A percentile compares a stretch with the other conserved stretches of the same genome.
Evolutionary conservation across 2,888 invertebrate species (phyloP).

Genomic region (Micropterix aruncella): DNA sequence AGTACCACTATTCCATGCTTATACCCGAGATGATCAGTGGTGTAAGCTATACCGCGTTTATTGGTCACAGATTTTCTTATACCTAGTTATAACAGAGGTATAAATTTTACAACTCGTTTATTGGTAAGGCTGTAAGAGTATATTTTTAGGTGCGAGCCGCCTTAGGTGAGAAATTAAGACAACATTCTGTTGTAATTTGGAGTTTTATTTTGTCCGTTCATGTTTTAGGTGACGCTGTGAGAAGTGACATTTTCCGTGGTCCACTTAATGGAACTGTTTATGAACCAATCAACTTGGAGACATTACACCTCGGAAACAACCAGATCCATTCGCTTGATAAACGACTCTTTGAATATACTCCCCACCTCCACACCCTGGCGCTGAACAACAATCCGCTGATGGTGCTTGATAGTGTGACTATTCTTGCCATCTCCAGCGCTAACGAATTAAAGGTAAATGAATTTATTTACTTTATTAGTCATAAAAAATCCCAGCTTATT

Average conservation of each 20-base stretch:
- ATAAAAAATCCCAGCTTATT: no score
- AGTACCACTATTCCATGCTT: no score
- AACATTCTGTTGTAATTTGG: no score
- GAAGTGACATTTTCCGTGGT: slow-evolving; percentile 51
- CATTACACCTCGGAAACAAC: slow-evolving; percentile 49
- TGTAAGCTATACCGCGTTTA: no score
- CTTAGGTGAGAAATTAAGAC: background rate
- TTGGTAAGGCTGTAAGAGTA: no score
- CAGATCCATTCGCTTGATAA: slow-evolving; percentile 44
- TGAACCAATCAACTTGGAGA: slow-evolving; percentile 41
- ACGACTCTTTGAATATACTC: slow-evolving; percentile 48
- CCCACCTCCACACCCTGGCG: slow-evolving; percentile 41
- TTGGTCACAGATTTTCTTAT: no score
- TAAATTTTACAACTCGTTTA: no score
- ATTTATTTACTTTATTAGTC: no score
- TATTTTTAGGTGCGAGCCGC: no score
- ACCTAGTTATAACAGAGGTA: no score
- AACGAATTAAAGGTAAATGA: slow-evolving; percentile 38
- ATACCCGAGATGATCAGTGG: no score
- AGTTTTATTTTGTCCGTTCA: no score
- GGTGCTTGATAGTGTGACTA: slow-evolving; percentile 43
- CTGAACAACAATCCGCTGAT: slow-evolving; percentile 47
- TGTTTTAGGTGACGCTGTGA: slow-evolving; percentile 40
- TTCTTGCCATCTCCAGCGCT: slow-evolving; percentile 39
- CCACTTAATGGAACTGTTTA: slow-evolving; percentile 41